Conservation (phyloP, 2,888 invertebrate species). For the Erpobdella octoculata region DNA sequence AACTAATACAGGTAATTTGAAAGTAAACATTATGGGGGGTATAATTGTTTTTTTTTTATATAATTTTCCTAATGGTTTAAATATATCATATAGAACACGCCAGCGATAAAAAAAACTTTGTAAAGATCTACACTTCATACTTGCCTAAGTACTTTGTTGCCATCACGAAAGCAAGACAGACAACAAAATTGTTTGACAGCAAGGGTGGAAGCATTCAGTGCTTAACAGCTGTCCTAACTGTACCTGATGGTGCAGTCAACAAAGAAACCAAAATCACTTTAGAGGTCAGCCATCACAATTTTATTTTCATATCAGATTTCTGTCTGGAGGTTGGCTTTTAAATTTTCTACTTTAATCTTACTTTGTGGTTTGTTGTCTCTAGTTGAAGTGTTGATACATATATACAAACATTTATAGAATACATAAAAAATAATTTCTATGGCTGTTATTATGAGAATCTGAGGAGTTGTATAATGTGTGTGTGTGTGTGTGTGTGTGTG, state of each 20-base stretch:
- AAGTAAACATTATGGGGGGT: no score
- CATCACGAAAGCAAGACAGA: constrained; percentile 90
- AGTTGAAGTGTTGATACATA: not conserved
- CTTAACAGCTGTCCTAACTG: constrained; percentile 3
- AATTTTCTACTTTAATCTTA: not conserved
- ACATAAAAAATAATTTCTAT: not conserved
- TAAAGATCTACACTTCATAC: constrained; percentile 90
- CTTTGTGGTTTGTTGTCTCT: not conserved
- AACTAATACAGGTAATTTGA: no score
- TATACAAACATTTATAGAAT: not conserved
- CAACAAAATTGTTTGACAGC: not conserved
- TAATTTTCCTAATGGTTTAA: not conserved
- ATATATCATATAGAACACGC: constrained; percentile 59
- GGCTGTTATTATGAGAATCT: not conserved
- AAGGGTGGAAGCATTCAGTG: not conserved
- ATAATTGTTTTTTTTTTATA: constrained; percentile 61
- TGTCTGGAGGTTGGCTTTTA: not conserved
- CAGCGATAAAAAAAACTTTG: constrained; percentile 72
- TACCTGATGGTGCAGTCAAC: constrained; percentile 23
- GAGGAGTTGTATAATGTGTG: not conserved
- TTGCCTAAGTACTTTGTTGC: constrained; percentile 99
- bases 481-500: not conserved
- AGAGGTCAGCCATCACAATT: no score
- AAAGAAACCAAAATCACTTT: constrained; percentile 14
- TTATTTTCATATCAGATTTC: no score